Evolutionary conservation across 2,113 vertebrate species (phyloP).

Genomic region (Syngnathoides biaculeatus): DNA sequence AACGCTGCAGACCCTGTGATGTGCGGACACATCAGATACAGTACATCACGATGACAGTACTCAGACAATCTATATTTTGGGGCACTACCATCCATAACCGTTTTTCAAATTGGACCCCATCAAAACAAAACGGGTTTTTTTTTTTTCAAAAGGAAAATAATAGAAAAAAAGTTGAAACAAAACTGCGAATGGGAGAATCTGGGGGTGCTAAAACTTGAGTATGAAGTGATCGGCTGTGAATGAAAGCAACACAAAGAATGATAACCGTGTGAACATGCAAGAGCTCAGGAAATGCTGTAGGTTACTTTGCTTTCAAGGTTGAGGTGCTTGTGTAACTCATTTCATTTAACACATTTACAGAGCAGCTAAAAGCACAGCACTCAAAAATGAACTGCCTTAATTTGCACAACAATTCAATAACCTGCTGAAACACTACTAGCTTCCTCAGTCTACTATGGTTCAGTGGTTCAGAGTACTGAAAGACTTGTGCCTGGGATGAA

Average conservation of each 20-base stretch:
- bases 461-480: slow-evolving; percentile 16
- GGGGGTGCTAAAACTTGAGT: too few species aligned
- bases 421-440: slow-evolving; percentile 27
- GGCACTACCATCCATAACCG: too few species aligned
- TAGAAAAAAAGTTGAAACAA: too few species aligned
- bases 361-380: slow-evolving; percentile 52
- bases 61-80: too few species aligned
- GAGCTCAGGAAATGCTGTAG: slow-evolving; percentile 17
- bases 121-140: too few species aligned
- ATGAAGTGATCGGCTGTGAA: too few species aligned
- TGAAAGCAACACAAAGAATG: background rate
- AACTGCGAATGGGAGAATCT: too few species aligned
- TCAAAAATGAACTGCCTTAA: slow-evolving; percentile 55
- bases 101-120: too few species aligned
- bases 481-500: slow-evolving; percentile 42
- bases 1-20: too few species aligned
- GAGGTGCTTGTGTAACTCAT: slow-evolving; percentile 61
- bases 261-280: slow-evolving; percentile 16
- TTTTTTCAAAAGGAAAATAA: too few species aligned
- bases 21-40: too few species aligned
- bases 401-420: slow-evolving; percentile 55
- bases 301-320: slow-evolving; percentile 31
- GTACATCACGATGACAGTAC: too few species aligned
- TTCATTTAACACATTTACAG: slow-evolving; percentile 59
- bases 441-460: slow-evolving; percentile 26